These are phyloP conservation scores for Tinamus guttatus DNA, from an alignment of 2,113 vertebrate genomes.

Conservation along the genomic window DNA sequence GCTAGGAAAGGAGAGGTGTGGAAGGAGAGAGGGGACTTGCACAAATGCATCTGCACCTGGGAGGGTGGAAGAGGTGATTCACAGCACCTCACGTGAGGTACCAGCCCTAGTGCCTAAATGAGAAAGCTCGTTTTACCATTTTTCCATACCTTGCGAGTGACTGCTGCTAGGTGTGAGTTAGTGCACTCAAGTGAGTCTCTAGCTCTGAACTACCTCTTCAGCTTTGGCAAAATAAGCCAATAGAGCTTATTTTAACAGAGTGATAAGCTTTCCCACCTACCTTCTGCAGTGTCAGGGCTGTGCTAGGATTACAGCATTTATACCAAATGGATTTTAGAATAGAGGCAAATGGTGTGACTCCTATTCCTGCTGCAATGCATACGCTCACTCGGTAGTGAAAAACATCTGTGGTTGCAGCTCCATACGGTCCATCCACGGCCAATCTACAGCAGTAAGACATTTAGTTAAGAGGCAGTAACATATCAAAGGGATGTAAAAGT, in stretches of 20 bases:
- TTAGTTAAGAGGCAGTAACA: neutral
- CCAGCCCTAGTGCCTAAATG: neutral
- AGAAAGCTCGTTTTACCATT: neutral
- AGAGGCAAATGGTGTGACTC: slow-evolving; percentile 84
- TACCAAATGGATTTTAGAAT: slow-evolving; percentile 85
- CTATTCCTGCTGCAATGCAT: slow-evolving; percentile 83
- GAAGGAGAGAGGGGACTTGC: too few relatives aligned
- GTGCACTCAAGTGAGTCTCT: neutral
- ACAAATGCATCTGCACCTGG: neutral
- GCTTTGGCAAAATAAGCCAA: neutral
- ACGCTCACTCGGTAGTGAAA: slow-evolving; percentile 79
- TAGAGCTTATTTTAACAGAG: neutral
- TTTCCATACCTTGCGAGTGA: neutral
- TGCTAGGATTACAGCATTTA: slow-evolving; percentile 53
- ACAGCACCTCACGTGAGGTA: too few relatives aligned
- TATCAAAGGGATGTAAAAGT: neutral
- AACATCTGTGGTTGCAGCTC: slow-evolving; percentile 75
- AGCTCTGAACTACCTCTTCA: neutral
- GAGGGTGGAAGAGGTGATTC: neutral
- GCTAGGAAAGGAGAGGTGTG: neutral
- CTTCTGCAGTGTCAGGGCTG: slow-evolving; percentile 72
- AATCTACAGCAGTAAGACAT: slow-evolving; percentile 68
- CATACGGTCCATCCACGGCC: slow-evolving; percentile 83
- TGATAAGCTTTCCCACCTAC: slow-evolving; percentile 62
- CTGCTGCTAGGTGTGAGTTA: neutral